Percentiles rank a stretch among this genome's conserved stretches.
phyloP scores from a whole-genome alignment of 1,140 invertebrate genomes.

The Lasaia peninsularis region DNA sequence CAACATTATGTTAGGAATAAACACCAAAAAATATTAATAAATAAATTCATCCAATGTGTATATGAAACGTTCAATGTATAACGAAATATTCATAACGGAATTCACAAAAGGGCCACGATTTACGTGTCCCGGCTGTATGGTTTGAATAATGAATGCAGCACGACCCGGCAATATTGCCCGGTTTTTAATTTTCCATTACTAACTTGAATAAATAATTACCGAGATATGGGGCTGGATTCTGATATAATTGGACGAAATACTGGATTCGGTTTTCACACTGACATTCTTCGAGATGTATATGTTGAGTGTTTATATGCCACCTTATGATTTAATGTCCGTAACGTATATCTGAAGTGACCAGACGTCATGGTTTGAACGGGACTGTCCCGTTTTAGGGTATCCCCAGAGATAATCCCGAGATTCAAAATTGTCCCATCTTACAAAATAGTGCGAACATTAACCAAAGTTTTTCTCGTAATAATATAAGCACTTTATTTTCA shows the following conservation, averaged over 20 bases:
- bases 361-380: no score
- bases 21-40: neutral
- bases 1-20: neutral
- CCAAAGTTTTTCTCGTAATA: no score
- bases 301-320: neutral
- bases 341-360: no score
- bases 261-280: neutral
- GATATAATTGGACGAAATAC: slow-evolving; percentile 15
- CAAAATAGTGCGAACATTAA: no score
- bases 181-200: slow-evolving; percentile 51
- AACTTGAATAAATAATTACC: slow-evolving; percentile 35
- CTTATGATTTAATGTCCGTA: no score
- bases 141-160: slow-evolving; percentile 45
- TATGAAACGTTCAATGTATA: slow-evolving; percentile 1
- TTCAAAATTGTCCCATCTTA: no score
- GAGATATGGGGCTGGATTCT: slow-evolving; percentile 10
- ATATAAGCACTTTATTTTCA: no score
- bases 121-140: slow-evolving; percentile 35
- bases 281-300: neutral
- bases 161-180: slow-evolving; percentile 36
- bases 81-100: slow-evolving; percentile 29
- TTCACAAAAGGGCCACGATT: slow-evolving; percentile 36
- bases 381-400: no score
- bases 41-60: neutral
- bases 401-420: no score